A percentile compares a stretch with the other conserved stretches of the same genome.
phyloP scores from a whole-genome alignment of 2,888 invertebrate species.

The Nowickia ferox region DNA sequence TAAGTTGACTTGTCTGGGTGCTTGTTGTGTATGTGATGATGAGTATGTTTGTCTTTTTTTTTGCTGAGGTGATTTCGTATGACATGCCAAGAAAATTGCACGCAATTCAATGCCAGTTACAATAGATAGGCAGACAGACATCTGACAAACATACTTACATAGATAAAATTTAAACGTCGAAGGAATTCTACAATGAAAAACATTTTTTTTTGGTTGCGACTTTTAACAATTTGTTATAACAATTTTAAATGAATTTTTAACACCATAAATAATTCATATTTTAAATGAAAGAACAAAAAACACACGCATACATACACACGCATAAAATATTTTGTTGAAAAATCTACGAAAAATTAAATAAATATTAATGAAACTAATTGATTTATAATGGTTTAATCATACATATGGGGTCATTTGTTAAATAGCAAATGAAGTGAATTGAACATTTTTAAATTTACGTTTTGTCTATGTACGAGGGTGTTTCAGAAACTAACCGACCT shows the following conservation, averaged over 20 bases:
- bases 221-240: slow-evolving; percentile 66
- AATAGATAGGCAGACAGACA: slow-evolving; percentile 35
- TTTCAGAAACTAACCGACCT: too few species aligned
- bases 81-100: slow-evolving; percentile 69
- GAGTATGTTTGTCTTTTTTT: slow-evolving; percentile 16
- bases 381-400: slow-evolving; percentile 64
- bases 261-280: slow-evolving; percentile 69
- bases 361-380: slow-evolving; percentile 70
- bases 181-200: slow-evolving; percentile 47
- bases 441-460: background rate
- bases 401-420: slow-evolving; percentile 37
- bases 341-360: slow-evolving; percentile 37
- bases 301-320: background rate
- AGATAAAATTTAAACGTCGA: slow-evolving; percentile 3
- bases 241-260: slow-evolving; percentile 63
- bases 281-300: slow-evolving; percentile 21
- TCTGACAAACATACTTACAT: slow-evolving; percentile 1
- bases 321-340: slow-evolving; percentile 20
- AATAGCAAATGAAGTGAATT: slow-evolving; percentile 2
- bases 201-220: slow-evolving; percentile 9
- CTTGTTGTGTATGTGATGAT: slow-evolving; percentile 29
- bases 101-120: slow-evolving; percentile 66
- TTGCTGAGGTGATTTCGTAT: slow-evolving; percentile 46
- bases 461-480: background rate
- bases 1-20: slow-evolving; percentile 55